These are phyloP conservation scores for Notothenia coriiceps DNA, from an alignment of 2,113 vertebrate genomes.

Conservation along the genomic window DNA sequence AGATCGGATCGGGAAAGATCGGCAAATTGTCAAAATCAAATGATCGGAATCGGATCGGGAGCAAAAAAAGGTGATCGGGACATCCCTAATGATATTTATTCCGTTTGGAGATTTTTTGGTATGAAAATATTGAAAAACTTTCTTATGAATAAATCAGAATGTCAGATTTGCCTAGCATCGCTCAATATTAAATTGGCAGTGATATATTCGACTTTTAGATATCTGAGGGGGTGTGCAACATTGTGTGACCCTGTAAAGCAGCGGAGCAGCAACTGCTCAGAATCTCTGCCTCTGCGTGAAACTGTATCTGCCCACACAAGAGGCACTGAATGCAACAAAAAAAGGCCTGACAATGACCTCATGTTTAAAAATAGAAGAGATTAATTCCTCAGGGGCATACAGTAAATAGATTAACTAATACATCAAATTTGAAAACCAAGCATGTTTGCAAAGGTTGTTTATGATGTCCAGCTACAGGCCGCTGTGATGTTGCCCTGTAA, in stretches of 20 bases:
- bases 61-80: no score
- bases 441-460: neutral
- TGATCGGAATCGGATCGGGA: no score
- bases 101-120: neutral
- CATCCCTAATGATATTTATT: no score
- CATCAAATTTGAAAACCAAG: neutral
- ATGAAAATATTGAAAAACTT: neutral
- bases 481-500: neutral
- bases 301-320: neutral
- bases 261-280: constrained; percentile 21
- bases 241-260: constrained; percentile 16
- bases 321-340: neutral
- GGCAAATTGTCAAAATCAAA: no score
- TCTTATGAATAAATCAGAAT: neutral
- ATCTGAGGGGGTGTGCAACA: constrained; percentile 19
- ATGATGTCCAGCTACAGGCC: neutral
- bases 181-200: constrained; percentile 1
- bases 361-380: neutral
- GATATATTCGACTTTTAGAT: no score
- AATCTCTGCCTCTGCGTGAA: constrained; percentile 20
- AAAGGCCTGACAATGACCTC: constrained; percentile 1
- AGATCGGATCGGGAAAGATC: no score
- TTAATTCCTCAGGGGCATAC: neutral
- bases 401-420: neutral
- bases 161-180: neutral